These are phyloP conservation scores for Calycopis cecrops DNA, from an alignment of 1,140 invertebrate genomes.

Conservation along the genomic window DNA sequence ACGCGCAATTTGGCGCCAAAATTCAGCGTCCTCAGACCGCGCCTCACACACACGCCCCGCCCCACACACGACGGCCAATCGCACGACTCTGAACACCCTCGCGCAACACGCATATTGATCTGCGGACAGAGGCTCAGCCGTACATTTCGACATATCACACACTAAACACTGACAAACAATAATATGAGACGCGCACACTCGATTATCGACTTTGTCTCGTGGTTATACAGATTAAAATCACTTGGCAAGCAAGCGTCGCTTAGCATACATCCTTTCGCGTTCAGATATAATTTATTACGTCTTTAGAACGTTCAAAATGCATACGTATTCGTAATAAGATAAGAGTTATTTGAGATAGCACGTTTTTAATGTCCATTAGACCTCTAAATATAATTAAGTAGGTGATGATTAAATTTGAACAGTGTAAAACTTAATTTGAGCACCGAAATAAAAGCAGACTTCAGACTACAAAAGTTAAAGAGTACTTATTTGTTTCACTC, in stretches of 20 bases:
- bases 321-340: conserved; percentile 7
- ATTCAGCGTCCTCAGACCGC: conserved; percentile 44
- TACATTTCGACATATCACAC: conserved; percentile 73
- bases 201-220: conserved; percentile 29
- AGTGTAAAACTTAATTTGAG: too few species aligned
- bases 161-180: conserved; percentile 72
- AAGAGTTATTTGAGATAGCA: conserved; percentile 9
- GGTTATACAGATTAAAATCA: conserved; percentile 24
- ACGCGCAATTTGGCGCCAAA: conserved; percentile 62
- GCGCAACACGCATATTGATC: conserved; percentile 72
- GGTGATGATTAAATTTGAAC: too few species aligned
- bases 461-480: too few species aligned
- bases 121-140: conserved; percentile 67
- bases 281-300: conserved; percentile 51
- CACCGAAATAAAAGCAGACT: too few species aligned
- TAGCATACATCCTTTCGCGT: conserved; percentile 27
- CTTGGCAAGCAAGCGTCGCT: conserved; percentile 7
- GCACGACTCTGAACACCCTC: conserved; percentile 58
- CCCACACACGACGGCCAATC: conserved; percentile 63
- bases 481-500: too few species aligned
- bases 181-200: conserved; percentile 41
- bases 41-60: conserved; percentile 65
- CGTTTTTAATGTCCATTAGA: conserved; percentile 14
- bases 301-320: conserved; percentile 14
- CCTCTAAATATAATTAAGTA: too few species aligned